Evolutionary conservation across 2,888 invertebrate species (phyloP), one percentile per base, ranked within the genome.

Genomic region (Caenorhabditis macrosperma): DNA sequence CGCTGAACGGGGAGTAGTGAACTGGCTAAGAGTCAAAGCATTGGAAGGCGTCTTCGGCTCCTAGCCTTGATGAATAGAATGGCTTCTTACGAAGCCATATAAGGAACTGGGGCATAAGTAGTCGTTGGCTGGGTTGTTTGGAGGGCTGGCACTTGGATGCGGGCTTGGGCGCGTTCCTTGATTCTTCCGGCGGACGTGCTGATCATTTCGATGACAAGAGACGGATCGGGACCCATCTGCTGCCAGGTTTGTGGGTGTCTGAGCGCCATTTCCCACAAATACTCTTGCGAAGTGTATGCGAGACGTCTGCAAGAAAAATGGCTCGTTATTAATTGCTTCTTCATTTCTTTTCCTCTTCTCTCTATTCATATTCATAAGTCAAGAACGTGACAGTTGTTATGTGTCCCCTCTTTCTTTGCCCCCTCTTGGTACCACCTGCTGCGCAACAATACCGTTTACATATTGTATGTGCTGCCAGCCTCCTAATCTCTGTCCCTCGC

Each of bases 151-250:
- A 26, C 30, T 68, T 17, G 67, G n/a, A 61, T 17, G 17, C 10
- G 54, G 12, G 0, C 44, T 22, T 15, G 28, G 5, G 20, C 44
- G 1, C 2, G 12, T 15, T 22, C 33, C 5, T n/a, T 20, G 1
- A 55, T 12, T 17, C 61, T 20, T 28, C 4, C 33, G 10, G 30
- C 71, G 22, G 61, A 41, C 12, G 74, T 74, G 10, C 68, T 48
- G 46, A 81, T 50, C 81, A 81, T 81, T 55, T 81, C 81, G 20
- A 68, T 48, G 12, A 81, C 59, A 22, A 81, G 28, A 4, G 81
- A 81, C 0, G 44, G 38, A 5, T 50, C 30, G 2, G 67, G 38
- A 12, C 35, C 35, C 10, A 57, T 17, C n/a, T 50, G 57, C 7
- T 41, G 35, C 64, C 64, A 74, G 6, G 59, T 57, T 17, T 44